Base-by-base conservation (phyloP, 2,888 invertebrate species). In the Apodemia duryi region DNA sequence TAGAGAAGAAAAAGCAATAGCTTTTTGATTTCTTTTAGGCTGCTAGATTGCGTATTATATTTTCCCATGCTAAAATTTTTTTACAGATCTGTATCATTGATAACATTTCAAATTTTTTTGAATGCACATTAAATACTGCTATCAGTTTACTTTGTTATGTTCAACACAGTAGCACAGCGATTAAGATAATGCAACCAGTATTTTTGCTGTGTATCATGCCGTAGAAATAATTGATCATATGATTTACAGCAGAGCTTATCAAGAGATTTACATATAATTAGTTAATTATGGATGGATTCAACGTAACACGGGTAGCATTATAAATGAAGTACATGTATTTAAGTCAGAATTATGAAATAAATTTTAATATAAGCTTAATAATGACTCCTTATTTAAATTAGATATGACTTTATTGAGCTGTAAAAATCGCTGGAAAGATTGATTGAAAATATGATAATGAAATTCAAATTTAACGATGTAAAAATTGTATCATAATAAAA, bases 221-320 rank as follows among this genome's bases (percentile, higher is more conserved):
- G 52, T 52, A 52, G 28, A 52, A 21, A 52, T 52, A 52, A 52
- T 52, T 52, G 52, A 52, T 52, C 52, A 52, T 9, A 52, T 54
- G 54, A 54, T 54, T 54, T 54, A 54, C 54, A 28, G 28, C 54
- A 54, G 54, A 54, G 10, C 54, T 54, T 54, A 54, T 54, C 54
- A 7, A 10, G 54, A 21, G 10, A 54, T 54, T 54, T 54, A 54
- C 54, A 54, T 54, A 54, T 54, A 54, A 54, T 54, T 54, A 54
- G 54, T 54, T 54, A 10, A 54, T 54, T 54, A 29, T 54, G 28
- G 54, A 54, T 9, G 7, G 52, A 21, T 54, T 54, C 21, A 11
- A 54, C 54, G 21, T 29, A 54, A 54, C 11, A 54, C 29, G 4
- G 11, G 54, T 54, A 54, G 54, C 54, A 29, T 28, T 54, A 54